Base-by-base conservation (phyloP, 2,797 vertebrate genomes). In the Aphelocoma californica region DNA sequence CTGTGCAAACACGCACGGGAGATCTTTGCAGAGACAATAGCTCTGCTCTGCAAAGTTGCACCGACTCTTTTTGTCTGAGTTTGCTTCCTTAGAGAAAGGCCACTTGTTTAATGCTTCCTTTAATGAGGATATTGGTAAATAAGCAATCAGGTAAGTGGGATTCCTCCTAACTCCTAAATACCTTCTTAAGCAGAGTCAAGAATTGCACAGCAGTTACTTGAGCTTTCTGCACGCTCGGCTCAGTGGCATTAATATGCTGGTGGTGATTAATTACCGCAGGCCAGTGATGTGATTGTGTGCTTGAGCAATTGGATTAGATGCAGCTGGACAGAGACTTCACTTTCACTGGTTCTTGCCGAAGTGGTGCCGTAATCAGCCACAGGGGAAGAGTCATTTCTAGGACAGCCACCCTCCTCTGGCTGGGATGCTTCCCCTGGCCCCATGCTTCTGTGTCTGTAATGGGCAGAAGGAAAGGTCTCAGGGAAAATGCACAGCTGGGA, bases 231-330 rank as follows among this genome's bases (percentile, higher is more conserved):
- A 1, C 4, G 24, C 73, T 34, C 2, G 20, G 66, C 77, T 95
- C 70, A 38, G 82, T 36, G 48, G 56, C 32, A 26, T 75, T 91
- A 84, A 88, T 84, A 32, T 92, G 82, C 94, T 94, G 70, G 58
- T 36, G 50, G 92, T 86, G 90, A 90, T 95, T 95, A 96, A 96
- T 96, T 93, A 95, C 81, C 6, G 1, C 69, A 75, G 82, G 47
- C 85, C 82, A 28, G 84, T 87, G 87, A 91, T 95, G 91, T 81
- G 92, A 93, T 86, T 91, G 88, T 92, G 93, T 75, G 66, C 87
- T 83, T 47, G 89, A 87, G 95, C 95, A 92, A 96, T 94, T 81
- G 93, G 89, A 93, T 97, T 96, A 93, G 66, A 40, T 1, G 26
- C 84, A 83, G 87, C 81, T 88, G 91, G 93, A 93, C 10, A 10